These are phyloP conservation scores for Centroberyx gerrardi DNA, from an alignment of 2,797 vertebrate genomes.

Conservation along the genomic window DNA sequence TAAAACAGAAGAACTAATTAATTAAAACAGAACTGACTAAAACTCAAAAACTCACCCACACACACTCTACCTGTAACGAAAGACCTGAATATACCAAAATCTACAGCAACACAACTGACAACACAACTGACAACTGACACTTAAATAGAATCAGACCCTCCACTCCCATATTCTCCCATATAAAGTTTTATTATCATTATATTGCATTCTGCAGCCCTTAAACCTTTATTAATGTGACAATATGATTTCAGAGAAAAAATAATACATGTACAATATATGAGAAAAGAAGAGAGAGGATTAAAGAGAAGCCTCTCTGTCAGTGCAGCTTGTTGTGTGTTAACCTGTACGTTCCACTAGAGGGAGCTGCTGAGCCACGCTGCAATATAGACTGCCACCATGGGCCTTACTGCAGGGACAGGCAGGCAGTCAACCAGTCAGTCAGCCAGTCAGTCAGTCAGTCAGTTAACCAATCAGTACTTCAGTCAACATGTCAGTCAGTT, in stretches of 20 bases:
- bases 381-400: neutral
- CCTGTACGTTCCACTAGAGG: slow-evolving; percentile 49
- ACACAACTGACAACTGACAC: neutral
- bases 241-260: neutral
- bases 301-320: neutral
- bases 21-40: too few species aligned
- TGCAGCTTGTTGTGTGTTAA: slow-evolving; percentile 12
- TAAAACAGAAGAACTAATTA: neutral
- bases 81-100: too few species aligned
- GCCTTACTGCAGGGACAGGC: neutral
- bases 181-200: too few species aligned
- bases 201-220: neutral
- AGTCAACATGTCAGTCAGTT: too few species aligned
- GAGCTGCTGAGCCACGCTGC: slow-evolving; percentile 23
- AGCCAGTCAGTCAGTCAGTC: neutral
- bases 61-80: too few species aligned
- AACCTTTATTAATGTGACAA: too few species aligned
- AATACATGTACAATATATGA: too few species aligned
- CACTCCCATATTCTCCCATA: too few species aligned
- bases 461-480: too few species aligned
- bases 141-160: too few species aligned
- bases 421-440: neutral
- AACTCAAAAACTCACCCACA: too few species aligned
- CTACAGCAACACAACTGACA: too few species aligned
- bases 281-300: neutral